Conservation (phyloP, 2,797 vertebrate species). For the Myoxocephalus aenaeus region DNA sequence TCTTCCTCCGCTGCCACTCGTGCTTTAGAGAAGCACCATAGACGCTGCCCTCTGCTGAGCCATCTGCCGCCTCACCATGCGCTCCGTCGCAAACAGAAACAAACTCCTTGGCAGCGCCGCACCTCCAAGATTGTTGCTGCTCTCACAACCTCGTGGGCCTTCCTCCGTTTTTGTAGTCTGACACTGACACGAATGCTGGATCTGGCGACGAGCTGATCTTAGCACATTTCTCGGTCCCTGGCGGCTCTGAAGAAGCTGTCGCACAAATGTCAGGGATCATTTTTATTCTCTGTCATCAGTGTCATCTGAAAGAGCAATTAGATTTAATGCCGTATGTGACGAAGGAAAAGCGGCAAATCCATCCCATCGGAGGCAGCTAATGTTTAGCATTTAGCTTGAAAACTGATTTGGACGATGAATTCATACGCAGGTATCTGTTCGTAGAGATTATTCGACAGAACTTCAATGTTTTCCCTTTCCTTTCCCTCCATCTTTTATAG, state of each 20-base stretch:
- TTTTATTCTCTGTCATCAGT: not conserved
- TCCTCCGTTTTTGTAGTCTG: not conserved
- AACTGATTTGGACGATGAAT: no score
- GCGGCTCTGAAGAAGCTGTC: conserved; percentile 17
- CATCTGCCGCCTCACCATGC: conserved; percentile 59
- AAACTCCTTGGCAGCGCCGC: conserved; percentile 26
- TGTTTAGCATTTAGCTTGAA: not conserved
- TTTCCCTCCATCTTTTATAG: no score
- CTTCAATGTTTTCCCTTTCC: no score
- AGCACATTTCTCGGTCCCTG: conserved; percentile 15
- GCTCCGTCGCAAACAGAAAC: conserved; percentile 17
- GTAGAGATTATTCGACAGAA: no score
- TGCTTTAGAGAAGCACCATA: conserved; percentile 38
- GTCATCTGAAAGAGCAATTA: not conserved
- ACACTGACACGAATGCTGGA: conserved; percentile 20
- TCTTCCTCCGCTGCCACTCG: conserved; percentile 34
- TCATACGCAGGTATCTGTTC: no score
- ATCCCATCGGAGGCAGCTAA: not conserved
- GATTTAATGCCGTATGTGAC: not conserved
- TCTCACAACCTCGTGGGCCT: conserved; percentile 24
- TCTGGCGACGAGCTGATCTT: conserved; percentile 26
- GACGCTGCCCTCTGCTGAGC: conserved; percentile 58
- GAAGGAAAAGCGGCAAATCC: not conserved
- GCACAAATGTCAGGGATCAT: conserved; percentile 7
- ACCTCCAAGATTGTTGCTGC: conserved; percentile 36